Evolutionary conservation across 2,113 vertebrate species (phyloP).

Genomic region (Phainopepla nitens): DNA sequence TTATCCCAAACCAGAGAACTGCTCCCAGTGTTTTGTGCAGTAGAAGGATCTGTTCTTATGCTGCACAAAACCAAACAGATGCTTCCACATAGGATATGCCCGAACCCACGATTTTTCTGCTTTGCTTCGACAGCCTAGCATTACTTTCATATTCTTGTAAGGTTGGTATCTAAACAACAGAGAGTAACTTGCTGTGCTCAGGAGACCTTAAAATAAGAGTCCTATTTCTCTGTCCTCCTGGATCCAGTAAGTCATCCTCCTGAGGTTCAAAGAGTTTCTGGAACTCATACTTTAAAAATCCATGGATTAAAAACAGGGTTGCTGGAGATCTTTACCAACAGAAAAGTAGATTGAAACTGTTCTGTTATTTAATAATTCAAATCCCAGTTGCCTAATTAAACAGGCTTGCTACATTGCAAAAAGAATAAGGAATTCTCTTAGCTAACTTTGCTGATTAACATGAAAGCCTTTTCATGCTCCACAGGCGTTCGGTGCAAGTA

Average conservation of each 20-base stretch:
- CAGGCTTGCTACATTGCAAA: neutral
- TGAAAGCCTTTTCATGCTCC: neutral
- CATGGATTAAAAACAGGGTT: neutral
- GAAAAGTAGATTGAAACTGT: neutral
- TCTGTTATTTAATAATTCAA: conserved; percentile 56
- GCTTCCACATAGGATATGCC: neutral
- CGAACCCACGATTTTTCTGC: neutral
- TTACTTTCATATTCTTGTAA: neutral
- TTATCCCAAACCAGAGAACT: neutral
- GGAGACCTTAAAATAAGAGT: conserved; percentile 37
- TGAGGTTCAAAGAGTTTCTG: neutral
- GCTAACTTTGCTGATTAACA: neutral
- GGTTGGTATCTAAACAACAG: conserved; percentile 24
- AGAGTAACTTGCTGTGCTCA: conserved; percentile 1
- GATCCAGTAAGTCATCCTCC: neutral
- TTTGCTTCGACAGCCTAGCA: neutral
- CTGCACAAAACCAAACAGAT: neutral
- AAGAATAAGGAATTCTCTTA: conserved; percentile 9
- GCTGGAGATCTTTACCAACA: neutral
- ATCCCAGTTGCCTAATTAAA: conserved; percentile 62
- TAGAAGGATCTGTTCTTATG: neutral
- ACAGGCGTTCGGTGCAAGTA: neutral
- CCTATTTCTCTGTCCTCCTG: neutral
- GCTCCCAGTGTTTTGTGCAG: neutral
- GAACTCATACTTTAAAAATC: neutral